Percentiles rank a stretch among this genome's conserved stretches.
These are phyloP conservation scores for Chymomyza fuscimana DNA, from an alignment of 2,888 invertebrate genomes.

Conservation along the genomic window DNA sequence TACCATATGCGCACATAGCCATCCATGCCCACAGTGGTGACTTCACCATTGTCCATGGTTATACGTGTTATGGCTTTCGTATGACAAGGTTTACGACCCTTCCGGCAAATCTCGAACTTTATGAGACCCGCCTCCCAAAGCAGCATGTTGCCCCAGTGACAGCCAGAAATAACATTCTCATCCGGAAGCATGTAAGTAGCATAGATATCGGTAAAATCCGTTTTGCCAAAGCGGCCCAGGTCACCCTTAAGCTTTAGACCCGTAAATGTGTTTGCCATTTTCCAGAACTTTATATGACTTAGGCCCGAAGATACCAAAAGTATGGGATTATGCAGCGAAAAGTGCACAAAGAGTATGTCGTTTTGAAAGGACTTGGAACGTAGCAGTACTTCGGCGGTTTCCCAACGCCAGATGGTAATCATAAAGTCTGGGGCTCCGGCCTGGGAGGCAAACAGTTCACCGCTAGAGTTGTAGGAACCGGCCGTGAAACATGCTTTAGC, in stretches of 20 bases:
- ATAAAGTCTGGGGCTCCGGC: constrained; percentile 93
- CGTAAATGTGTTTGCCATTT: constrained; percentile 94
- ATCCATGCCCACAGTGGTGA: constrained; percentile 83
- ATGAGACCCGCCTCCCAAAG: constrained; percentile 95
- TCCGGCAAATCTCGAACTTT: constrained; percentile 89
- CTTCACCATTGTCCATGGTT: constrained; percentile 76
- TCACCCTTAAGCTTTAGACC: constrained; percentile 93
- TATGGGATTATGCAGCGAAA: constrained; percentile 90
- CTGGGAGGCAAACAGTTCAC: constrained; percentile 85
- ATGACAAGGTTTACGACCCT: constrained; percentile 88
- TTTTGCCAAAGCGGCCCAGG: constrained; percentile 94
- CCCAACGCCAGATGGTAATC: constrained; percentile 95
- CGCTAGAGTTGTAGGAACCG: constrained; percentile 89
- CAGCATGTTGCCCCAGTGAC: constrained; percentile 94
- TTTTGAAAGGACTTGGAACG: constrained; percentile 91
- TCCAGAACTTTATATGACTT: constrained; percentile 94
- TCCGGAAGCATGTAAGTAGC: constrained; percentile 92
- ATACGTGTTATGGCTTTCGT: constrained; percentile 83
- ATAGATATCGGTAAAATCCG: constrained; percentile 93
- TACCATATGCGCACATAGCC: constrained; percentile 92
- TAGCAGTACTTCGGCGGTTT: constrained; percentile 86
- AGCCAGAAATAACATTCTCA: constrained; percentile 92
- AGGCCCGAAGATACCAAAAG: constrained; percentile 89
- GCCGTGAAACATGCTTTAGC: constrained; percentile 87
- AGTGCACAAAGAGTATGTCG: constrained; percentile 88